These are phyloP conservation scores for Drosophila pallidifrons DNA, from an alignment of 1,140 invertebrate genomes.

Conservation along the genomic window DNA sequence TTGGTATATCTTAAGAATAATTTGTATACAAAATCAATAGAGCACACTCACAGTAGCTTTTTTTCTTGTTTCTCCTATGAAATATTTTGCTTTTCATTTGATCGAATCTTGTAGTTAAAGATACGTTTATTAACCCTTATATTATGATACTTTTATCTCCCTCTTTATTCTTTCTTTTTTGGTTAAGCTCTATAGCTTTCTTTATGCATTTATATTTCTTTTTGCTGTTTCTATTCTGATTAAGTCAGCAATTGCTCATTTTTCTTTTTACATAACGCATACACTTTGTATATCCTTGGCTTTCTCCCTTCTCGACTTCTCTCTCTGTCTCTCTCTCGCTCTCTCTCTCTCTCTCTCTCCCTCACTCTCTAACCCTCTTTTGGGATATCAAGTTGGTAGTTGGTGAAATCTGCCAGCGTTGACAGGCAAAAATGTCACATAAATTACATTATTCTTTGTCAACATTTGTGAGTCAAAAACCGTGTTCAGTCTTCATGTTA, in stretches of 20 bases:
- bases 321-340: background rate
- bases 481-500: slow-evolving; percentile 78
- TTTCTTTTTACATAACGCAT: background rate
- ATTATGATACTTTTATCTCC: too few relatives aligned
- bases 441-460: slow-evolving; percentile 84
- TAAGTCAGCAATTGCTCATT: background rate
- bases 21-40: too few relatives aligned
- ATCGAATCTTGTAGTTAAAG: too few relatives aligned
- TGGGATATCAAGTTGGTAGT: background rate
- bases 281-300: background rate
- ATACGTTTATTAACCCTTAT: too few relatives aligned
- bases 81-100: too few relatives aligned
- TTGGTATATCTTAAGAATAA: too few relatives aligned
- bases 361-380: slow-evolving; percentile 1
- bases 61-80: too few relatives aligned
- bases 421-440: slow-evolving; percentile 53
- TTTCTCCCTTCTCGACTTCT: slow-evolving; percentile 2
- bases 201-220: too few relatives aligned
- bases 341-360: slow-evolving; percentile 2
- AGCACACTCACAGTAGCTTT: too few relatives aligned
- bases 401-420: slow-evolving; percentile 38
- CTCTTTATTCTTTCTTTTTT: too few relatives aligned
- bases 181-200: too few relatives aligned
- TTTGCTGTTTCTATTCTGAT: background rate
- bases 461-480: slow-evolving; percentile 83